Conservation (phyloP, 2,797 vertebrate species). For the Cryptoblepharus egeriae region DNA sequence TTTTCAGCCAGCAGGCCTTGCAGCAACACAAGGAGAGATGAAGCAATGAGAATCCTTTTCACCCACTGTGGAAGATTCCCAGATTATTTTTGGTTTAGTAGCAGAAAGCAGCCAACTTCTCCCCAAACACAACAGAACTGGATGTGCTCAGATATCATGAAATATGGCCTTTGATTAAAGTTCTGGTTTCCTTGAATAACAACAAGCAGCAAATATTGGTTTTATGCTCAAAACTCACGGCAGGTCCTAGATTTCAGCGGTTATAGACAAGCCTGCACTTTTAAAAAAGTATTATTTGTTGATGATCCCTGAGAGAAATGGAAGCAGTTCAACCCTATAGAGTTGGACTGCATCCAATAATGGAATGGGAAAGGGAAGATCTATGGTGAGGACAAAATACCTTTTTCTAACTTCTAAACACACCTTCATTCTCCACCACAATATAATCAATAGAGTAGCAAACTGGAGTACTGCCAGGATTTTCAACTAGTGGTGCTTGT, state of each 20-base stretch:
- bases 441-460: background rate
- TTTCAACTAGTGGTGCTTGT: too few species aligned
- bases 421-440: background rate
- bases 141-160: background rate
- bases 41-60: background rate
- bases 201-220: background rate
- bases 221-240: background rate
- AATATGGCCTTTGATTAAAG: background rate
- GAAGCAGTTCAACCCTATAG: background rate
- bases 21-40: background rate
- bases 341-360: too few species aligned
- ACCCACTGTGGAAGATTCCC: background rate
- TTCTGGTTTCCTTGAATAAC: too few species aligned
- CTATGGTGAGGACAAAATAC: background rate
- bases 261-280: background rate
- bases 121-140: background rate
- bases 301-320: background rate
- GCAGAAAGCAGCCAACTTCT: background rate
- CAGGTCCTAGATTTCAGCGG: background rate
- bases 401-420: background rate
- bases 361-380: background rate
- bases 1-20: conserved; percentile 1
- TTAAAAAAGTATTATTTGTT: too few species aligned
- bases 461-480: too few species aligned
- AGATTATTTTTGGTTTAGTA: conserved; percentile 8